Percentiles rank a stretch among this genome's conserved stretches.
Evolutionary conservation across 2,888 invertebrate species (phyloP).

Genomic region (Trileptium ribeirensis): DNA sequence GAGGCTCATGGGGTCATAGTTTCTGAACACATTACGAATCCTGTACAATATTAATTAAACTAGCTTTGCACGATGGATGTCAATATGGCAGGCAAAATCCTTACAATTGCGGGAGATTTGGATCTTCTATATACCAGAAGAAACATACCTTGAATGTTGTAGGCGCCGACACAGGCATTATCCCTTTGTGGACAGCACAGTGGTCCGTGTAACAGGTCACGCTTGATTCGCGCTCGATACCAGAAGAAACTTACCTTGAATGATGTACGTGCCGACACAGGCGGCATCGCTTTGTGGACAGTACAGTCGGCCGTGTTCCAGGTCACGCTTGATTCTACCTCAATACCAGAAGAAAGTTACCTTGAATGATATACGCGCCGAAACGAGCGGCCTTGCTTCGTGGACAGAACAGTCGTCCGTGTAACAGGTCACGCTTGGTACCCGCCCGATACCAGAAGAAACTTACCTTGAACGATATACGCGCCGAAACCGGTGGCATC

Average conservation of each 20-base stretch:
- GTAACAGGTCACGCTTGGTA: conserved; percentile 83
- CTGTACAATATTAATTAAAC: too few species aligned
- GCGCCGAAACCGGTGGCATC: conserved; percentile 77
- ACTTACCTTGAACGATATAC: conserved; percentile 81
- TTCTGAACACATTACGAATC: too few species aligned
- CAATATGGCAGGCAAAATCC: too few species aligned
- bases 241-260: conserved; percentile 73
- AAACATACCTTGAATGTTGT: conserved; percentile 79
- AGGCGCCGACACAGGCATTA: conserved; percentile 78
- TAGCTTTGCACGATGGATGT: too few species aligned
- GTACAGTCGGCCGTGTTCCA: conserved; percentile 85
- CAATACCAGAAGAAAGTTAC: conserved; percentile 34
- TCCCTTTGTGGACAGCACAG: conserved; percentile 71
- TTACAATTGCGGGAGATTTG: too few species aligned
- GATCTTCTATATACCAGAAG: too few species aligned
- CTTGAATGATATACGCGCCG: conserved; percentile 78
- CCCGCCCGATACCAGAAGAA: too few species aligned
- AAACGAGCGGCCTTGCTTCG: conserved; percentile 72
- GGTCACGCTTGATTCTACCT: conserved; percentile 79
- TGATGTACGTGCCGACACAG: conserved; percentile 77
- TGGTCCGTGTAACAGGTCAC: conserved; percentile 87
- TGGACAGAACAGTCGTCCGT: conserved; percentile 86
- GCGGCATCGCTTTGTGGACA: conserved; percentile 72
- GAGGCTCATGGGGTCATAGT: too few species aligned
- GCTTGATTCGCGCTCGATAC: too few species aligned